Conservation (phyloP, 2,888 invertebrate genomes). For the Tipula vernalis region DNA sequence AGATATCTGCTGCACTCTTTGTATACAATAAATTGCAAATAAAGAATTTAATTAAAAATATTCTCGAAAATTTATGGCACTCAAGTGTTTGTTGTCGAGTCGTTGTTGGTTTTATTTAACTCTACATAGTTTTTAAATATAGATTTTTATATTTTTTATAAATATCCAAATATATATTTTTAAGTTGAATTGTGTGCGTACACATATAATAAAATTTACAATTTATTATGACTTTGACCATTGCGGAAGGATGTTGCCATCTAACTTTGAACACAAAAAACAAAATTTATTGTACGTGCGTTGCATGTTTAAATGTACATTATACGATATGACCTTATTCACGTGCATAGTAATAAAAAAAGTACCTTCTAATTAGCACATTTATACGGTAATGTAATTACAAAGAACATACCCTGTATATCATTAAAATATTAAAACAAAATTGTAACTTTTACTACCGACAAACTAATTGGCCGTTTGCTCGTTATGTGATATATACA, state of each 20-base stretch:
- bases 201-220: not conserved
- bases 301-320: not conserved
- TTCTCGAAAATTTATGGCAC: not conserved
- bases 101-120: not conserved
- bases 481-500: not conserved
- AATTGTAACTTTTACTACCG: not conserved
- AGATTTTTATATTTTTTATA: not conserved
- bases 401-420: not conserved
- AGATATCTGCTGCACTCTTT: not conserved
- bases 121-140: not conserved
- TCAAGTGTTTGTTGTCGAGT: not conserved
- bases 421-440: not conserved
- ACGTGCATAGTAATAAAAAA: not conserved
- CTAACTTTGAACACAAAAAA: not conserved
- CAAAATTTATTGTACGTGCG: not conserved
- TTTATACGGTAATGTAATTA: not conserved
- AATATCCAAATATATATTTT: not conserved
- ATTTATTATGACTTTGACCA: not conserved
- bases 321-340: not conserved
- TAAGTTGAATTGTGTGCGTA: not conserved
- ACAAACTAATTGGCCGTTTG: not conserved
- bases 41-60: not conserved
- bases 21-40: not conserved
- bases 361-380: not conserved
- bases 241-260: not conserved